Percentiles rank a stretch among this genome's conserved stretches.
Evolutionary conservation across 2,888 invertebrate genomes (phyloP).

Genomic region (Sesia bembeciformis): DNA sequence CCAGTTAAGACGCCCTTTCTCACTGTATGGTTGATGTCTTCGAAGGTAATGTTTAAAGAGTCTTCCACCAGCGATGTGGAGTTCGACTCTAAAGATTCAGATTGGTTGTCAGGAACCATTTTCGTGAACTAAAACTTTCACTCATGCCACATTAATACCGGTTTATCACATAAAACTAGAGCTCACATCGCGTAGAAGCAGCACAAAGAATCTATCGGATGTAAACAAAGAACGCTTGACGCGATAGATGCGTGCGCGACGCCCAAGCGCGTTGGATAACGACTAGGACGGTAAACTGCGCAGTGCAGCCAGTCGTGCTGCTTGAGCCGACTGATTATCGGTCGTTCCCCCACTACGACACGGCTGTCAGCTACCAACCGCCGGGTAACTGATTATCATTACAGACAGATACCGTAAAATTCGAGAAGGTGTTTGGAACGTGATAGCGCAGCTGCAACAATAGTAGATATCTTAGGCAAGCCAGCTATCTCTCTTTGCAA

Average conservation of each 20-base stretch:
- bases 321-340: constrained; percentile 32
- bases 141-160: constrained; percentile 17
- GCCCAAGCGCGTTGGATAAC: constrained; percentile 5
- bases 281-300: too few species aligned
- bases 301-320: too few species aligned
- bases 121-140: constrained; percentile 22
- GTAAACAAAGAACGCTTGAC: constrained; percentile 46
- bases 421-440: too few species aligned
- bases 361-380: constrained; percentile 26
- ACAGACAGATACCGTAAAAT: too few species aligned
- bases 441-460: too few species aligned
- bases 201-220: constrained; percentile 40
- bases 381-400: constrained; percentile 4
- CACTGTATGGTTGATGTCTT: constrained; percentile 78
- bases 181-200: constrained; percentile 35
- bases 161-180: constrained; percentile 21
- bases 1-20: constrained; percentile 71
- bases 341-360: constrained; percentile 48
- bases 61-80: constrained; percentile 55
- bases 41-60: constrained; percentile 78
- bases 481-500: too few species aligned
- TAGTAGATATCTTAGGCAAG: too few species aligned
- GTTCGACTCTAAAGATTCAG: constrained; percentile 51
- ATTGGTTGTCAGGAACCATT: constrained; percentile 45
- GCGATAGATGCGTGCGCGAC: constrained; percentile 19